Conservation (phyloP, 2,888 invertebrate genomes). For the Spisula solida region DNA sequence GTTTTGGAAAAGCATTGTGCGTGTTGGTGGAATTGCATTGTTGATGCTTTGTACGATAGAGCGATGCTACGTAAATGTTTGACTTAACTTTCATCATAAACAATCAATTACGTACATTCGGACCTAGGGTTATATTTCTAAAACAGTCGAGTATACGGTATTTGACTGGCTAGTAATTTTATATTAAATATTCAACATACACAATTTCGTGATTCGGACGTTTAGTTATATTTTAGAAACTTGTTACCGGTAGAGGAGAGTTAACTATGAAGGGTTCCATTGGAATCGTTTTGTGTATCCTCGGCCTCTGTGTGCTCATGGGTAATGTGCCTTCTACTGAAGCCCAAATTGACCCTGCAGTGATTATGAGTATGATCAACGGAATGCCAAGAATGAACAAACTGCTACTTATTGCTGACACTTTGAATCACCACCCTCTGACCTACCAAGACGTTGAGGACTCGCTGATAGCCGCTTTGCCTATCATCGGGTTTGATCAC, state of each 20-base stretch:
- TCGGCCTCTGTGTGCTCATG: not conserved
- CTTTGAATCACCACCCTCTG: not conserved
- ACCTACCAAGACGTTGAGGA: slow-evolving; percentile 42
- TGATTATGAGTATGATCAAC: slow-evolving; percentile 1
- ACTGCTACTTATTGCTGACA: slow-evolving; percentile 17
- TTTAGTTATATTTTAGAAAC: not conserved
- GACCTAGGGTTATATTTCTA: not conserved
- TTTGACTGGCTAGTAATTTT: too few relatives aligned
- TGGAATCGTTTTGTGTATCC: not conserved
- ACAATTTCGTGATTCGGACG: not conserved
- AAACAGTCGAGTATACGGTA: too few relatives aligned
- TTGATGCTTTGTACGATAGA: too few relatives aligned
- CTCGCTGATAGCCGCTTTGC: slow-evolving; percentile 42
- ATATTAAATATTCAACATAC: not conserved
- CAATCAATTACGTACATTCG: not conserved
- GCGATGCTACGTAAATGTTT: too few relatives aligned
- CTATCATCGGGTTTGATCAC: slow-evolving; percentile 53
- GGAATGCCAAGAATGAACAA: slow-evolving; percentile 24
- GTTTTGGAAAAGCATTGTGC: too few relatives aligned
- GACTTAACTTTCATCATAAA: too few relatives aligned
- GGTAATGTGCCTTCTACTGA: not conserved
- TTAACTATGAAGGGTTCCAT: not conserved
- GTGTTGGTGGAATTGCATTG: too few relatives aligned
- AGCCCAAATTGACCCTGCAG: not conserved
- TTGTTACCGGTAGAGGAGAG: not conserved